Conservation (phyloP, 2,113 vertebrate genomes). For the Brachyhypopomus gauderio region DNA sequence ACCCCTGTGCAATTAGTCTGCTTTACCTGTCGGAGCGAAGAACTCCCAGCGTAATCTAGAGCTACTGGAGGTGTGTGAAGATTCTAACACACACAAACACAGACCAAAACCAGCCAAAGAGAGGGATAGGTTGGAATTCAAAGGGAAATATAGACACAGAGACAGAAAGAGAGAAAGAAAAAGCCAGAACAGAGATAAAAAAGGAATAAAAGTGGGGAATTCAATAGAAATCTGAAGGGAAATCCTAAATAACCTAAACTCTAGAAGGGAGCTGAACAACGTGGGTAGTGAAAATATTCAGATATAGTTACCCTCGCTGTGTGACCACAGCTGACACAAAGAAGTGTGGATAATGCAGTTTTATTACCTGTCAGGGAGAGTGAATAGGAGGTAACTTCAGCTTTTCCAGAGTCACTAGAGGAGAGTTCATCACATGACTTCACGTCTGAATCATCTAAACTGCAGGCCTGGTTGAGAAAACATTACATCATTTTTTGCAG, state of each 20-base stretch:
- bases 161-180: conserved; percentile 18
- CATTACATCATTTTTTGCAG: background rate
- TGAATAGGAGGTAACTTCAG: conserved; percentile 57
- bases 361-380: conserved; percentile 71
- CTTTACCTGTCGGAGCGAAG: conserved; percentile 86
- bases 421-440: conserved; percentile 47
- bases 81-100: conserved; percentile 38
- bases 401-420: conserved; percentile 26
- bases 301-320: background rate
- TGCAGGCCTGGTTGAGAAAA: conserved; percentile 53
- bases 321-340: background rate
- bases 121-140: background rate
- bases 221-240: background rate
- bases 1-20: conserved; percentile 9
- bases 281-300: background rate
- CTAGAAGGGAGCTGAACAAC: background rate
- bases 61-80: conserved; percentile 68
- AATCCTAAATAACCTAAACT: background rate
- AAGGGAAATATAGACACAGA: conserved; percentile 7
- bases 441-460: conserved; percentile 15
- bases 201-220: conserved; percentile 25
- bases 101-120: conserved; percentile 24
- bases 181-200: conserved; percentile 26
- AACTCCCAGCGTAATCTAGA: conserved; percentile 82
- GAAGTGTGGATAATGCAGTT: background rate